Conservation (phyloP, 2,113 vertebrate genomes). For the Mesitornis unicolor region DNA sequence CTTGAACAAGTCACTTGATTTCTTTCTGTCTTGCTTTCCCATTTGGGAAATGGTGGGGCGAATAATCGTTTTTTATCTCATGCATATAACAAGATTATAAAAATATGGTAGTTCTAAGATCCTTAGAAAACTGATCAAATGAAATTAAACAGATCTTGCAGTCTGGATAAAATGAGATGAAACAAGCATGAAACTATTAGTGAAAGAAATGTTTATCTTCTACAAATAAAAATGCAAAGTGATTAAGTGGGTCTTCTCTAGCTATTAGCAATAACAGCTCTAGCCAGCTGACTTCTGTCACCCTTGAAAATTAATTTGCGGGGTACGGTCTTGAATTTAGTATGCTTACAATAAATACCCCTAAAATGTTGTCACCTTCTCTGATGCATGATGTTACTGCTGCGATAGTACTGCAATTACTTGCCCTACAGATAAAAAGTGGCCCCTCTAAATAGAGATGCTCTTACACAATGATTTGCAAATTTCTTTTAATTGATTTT, state of each 20-base stretch:
- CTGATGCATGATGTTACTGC: neutral
- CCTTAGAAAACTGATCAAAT: slow-evolving; percentile 45
- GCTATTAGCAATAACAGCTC: slow-evolving; percentile 36
- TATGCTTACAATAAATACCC: slow-evolving; percentile 28
- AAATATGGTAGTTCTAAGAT: slow-evolving; percentile 59
- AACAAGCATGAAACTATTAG: slow-evolving; percentile 44
- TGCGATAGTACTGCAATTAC: neutral
- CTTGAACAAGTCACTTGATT: slow-evolving; percentile 40
- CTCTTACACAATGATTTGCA: neutral
- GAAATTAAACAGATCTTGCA: slow-evolving; percentile 48
- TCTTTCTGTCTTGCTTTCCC: slow-evolving; percentile 1
- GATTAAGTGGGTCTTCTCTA: slow-evolving; percentile 53
- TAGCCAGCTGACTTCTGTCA: slow-evolving; percentile 45
- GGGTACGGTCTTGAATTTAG: slow-evolving; percentile 10
- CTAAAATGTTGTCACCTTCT: neutral
- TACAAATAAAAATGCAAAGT: slow-evolving; percentile 53
- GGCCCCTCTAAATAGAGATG: neutral
- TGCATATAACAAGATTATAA: slow-evolving; percentile 51
- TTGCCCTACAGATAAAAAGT: slow-evolving; percentile 5
- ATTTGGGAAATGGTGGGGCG: slow-evolving; percentile 29
- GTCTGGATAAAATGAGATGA: slow-evolving; percentile 10
- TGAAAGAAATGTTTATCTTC: slow-evolving; percentile 57
- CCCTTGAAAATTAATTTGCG: slow-evolving; percentile 30
- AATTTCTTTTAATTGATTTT: slow-evolving; percentile 17
- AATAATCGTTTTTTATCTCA: slow-evolving; percentile 43